These are phyloP conservation scores for Limnothrissa miodon DNA, from an alignment of 2,113 vertebrate species.

Conservation along the genomic window DNA sequence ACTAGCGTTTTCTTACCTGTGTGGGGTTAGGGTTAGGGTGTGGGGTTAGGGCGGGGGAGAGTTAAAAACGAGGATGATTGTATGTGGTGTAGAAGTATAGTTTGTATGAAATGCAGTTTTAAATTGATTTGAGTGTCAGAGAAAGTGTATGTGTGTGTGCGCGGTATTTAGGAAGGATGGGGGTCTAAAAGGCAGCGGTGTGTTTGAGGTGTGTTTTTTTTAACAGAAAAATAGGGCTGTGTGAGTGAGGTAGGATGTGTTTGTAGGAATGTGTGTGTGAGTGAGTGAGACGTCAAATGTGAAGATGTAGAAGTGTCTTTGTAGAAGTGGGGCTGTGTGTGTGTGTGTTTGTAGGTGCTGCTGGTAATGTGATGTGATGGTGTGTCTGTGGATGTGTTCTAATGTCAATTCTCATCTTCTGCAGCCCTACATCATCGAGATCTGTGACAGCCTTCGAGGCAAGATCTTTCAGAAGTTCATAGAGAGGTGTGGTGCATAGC, in stretches of 20 bases:
- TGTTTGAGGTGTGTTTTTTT: too few relatives aligned
- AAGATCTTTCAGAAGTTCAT: constrained; percentile 95
- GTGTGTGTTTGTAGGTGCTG: neutral
- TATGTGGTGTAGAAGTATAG: too few relatives aligned
- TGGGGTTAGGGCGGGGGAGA: too few relatives aligned
- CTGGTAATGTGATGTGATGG: neutral
- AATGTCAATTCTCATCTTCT: constrained; percentile 31
- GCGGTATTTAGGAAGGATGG: too few relatives aligned
- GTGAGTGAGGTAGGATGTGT: too few relatives aligned
- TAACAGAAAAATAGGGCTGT: too few relatives aligned
- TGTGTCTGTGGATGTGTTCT: neutral
- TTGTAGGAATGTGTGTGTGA: neutral
- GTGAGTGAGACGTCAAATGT: too few relatives aligned
- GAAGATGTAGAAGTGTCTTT: neutral
- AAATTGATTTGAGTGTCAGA: too few relatives aligned
- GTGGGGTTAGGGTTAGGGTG: neutral
- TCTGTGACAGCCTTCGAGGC: constrained; percentile 93
- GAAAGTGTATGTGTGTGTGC: too few relatives aligned
- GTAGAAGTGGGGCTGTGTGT: neutral
- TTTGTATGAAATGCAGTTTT: too few relatives aligned
- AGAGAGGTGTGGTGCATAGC: constrained; percentile 80
- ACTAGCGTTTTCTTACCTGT: neutral
- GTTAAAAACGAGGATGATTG: too few relatives aligned
- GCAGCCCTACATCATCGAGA: constrained; percentile 93
- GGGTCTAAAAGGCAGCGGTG: too few relatives aligned